Evolutionary conservation across 2,113 vertebrate species (phyloP), one percentile per base, ranked within the genome.

Genomic region (Macheiramphus alcinus): DNA sequence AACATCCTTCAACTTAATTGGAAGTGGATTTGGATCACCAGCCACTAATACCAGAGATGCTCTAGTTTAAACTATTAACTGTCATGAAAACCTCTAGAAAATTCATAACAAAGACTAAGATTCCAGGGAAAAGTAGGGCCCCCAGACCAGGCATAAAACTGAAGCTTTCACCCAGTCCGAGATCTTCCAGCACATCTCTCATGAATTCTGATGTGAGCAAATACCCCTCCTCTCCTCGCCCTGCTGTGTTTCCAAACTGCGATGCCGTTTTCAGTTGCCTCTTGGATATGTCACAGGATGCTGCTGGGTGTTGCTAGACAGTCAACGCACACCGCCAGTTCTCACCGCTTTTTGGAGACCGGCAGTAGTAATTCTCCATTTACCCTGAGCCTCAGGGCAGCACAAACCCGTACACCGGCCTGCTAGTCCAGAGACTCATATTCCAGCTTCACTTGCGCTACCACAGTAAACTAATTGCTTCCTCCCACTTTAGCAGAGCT

Each of bases 311-410:
- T n/a, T 63, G 34, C 19, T 50, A 18, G 26, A 45, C 3, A 27
- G 43, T 3, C 62, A 58, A 2, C 0, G 1, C 14, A 13, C 27
- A 59, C 25, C 2, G 2, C 16, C 27, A 62, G 22, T 19, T 92
- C 38, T 65, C 34, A 20, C 43, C n/a, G 29, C 13, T 45, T 73
- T 78, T 61, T 31, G 40, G 16, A 61, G 34, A 58, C 36, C 32
- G 13, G 29, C 3, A 6, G 31, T 5, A 81, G 26, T 19, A 55
- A 68, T 31, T 63, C 32, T 45, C 12, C 6, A 2, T 32, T 58
- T 50, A 40, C 8, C 13, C 26, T 1, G 3, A 63, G 38, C 31
- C 36, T 45, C 17, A 36, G 8, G 9, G 7, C 52, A 80, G 40
- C 19, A 67, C 19, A 67, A 55, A 59, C 16, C 17, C 38, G 2